Conservation (phyloP, 2,113 vertebrate species). For the Toxostoma redivivum region DNA sequence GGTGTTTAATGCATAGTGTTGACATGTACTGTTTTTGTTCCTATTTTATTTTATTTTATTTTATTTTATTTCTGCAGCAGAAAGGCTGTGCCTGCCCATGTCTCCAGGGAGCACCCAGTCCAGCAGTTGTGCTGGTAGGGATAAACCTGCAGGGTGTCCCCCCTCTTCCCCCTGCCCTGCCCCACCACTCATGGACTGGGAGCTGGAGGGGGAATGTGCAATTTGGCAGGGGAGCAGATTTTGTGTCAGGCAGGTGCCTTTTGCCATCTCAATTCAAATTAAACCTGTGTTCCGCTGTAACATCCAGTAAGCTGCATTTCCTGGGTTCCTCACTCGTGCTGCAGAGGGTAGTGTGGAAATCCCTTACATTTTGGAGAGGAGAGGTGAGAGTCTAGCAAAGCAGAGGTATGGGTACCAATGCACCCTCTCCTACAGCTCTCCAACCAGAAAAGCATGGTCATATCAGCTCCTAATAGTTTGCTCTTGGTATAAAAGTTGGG, state of each 20-base stretch:
- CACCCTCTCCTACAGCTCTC: neutral
- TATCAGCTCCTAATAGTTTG: neutral
- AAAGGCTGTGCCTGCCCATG: neutral
- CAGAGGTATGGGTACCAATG: neutral
- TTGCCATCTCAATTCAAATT: neutral
- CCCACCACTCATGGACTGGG: accelerated
- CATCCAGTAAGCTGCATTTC: neutral
- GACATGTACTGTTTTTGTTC: neutral
- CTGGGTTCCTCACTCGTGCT: accelerated
- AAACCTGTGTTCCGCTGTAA: neutral
- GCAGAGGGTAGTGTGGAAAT: accelerated
- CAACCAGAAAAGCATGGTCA: neutral
- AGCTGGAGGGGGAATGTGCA: neutral
- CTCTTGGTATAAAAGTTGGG: neutral
- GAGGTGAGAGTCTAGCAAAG: neutral
- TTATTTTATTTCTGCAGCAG: neutral
- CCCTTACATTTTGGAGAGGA: neutral
- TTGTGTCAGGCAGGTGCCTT: neutral
- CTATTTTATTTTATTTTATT: neutral
- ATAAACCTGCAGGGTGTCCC: neutral
- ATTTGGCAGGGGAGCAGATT: neutral
- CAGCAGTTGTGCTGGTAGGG: neutral
- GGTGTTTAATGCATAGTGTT: conserved; percentile 4
- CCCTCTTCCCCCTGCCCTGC: neutral
- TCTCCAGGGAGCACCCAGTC: neutral